Evolutionary conservation across 2,888 invertebrate genomes (phyloP).

Genomic region (Pachycephus smyrnensis): DNA sequence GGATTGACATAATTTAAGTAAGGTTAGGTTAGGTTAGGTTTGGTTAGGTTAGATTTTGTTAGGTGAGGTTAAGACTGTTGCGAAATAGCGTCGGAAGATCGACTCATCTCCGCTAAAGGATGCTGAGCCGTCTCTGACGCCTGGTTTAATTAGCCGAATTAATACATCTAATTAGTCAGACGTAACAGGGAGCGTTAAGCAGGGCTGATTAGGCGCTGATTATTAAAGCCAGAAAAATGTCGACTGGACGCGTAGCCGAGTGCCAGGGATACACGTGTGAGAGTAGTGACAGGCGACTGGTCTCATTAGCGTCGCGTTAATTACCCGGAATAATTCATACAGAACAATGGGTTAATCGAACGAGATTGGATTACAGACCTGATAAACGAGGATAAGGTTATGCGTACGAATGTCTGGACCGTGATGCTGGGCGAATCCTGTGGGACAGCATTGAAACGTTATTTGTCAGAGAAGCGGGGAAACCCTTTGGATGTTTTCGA

Average conservation of each 20-base stretch:
- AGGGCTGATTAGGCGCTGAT: background rate
- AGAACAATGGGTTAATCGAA: background rate
- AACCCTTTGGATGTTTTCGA: background rate
- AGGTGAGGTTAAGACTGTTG: too few relatives aligned
- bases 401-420: background rate
- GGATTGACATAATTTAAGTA: background rate
- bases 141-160: background rate
- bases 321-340: background rate
- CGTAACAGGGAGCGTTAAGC: background rate
- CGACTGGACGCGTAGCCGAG: background rate
- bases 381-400: background rate
- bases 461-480: background rate
- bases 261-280: background rate
- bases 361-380: background rate
- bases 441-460: background rate
- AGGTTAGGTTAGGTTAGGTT: background rate
- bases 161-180: slow-evolving; percentile 2
- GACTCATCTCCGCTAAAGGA: background rate
- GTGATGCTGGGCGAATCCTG: background rate
- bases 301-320: background rate
- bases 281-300: background rate
- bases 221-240: background rate
- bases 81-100: background rate
- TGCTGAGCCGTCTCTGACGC: background rate
- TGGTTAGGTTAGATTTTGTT: too few relatives aligned